Evolutionary conservation across 2,888 invertebrate species (phyloP), one percentile per base, ranked within the genome.

Genomic region (Volucella inflata): DNA sequence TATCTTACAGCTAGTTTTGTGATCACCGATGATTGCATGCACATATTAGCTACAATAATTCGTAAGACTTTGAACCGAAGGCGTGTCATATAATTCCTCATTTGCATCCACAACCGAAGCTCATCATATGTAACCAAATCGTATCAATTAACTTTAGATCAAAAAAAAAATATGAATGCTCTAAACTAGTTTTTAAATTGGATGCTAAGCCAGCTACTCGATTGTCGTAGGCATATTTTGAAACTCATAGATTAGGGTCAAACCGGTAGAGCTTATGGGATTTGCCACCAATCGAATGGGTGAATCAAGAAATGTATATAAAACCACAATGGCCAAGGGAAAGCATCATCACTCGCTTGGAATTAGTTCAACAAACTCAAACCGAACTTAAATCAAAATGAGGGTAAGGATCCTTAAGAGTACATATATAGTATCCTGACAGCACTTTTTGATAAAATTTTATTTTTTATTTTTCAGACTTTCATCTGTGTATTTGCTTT

Each of bases 261-360:
- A 53, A 55, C 55, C 44, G 1, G n/a, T 53, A 1, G 11, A 36
- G 11, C 55, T 55, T 8, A 2, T 16, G 8, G 6, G 14, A 48
- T 30, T 30, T 48, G 65, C 48, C 36, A 16, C 21, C 11, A 38
- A 14, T n/a, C n/a, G 59, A 44, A 53, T 51, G 42, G 51, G 10
- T 36, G 50, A n/a, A 36, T n/a, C 36, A 8, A 16, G 2, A 55
- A 55, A 36, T 10, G 21, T 65, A 44, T 78, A 78, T 78, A 78
- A 78, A 78, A 71, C 30, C 50, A 21, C 42, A 64, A 44, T n/a
- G 30, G 17, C 36, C 30, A 10, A 57, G 11, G 50, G 3, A 3
- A n/a, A 51, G n/a, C 50, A 44, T 71, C 78, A 71, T 59, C 78
- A 78, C 65, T 78, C 78, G 50, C 42, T 51, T 78, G 78, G 36